Evolutionary conservation across 2,797 vertebrate species (phyloP).

Genomic region (Ibycter americanus): DNA sequence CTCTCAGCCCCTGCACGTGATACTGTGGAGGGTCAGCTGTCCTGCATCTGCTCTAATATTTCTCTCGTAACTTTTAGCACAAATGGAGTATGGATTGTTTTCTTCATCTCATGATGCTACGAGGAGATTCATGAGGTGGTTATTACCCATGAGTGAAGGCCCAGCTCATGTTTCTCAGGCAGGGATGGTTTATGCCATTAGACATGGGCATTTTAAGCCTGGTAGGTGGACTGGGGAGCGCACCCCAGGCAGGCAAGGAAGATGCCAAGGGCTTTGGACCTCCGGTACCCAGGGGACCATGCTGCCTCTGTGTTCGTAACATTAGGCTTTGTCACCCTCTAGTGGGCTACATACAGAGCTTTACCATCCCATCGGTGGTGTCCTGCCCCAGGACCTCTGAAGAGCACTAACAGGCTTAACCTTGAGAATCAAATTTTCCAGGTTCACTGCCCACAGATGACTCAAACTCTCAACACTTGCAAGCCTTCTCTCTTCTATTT

Average conservation of each 20-base stretch:
- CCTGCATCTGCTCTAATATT: neutral
- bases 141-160: neutral
- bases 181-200: neutral
- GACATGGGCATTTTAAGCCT: neutral
- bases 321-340: constrained; percentile 56
- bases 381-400: neutral
- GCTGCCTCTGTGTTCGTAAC: neutral
- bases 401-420: neutral
- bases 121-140: neutral
- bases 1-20: neutral
- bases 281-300: neutral
- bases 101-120: neutral
- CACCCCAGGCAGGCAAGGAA: neutral
- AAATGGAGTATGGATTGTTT: neutral
- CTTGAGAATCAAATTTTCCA: neutral
- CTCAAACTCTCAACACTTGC: neutral
- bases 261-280: neutral
- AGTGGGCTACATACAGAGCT: neutral
- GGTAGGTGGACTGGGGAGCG: rapidly evolving
- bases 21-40: neutral
- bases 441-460: neutral
- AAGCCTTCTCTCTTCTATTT: neutral
- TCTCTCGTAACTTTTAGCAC: neutral
- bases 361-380: neutral
- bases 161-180: neutral